These are phyloP conservation scores for Xanthia togata DNA, from an alignment of 2,888 invertebrate species.

Conservation along the genomic window DNA sequence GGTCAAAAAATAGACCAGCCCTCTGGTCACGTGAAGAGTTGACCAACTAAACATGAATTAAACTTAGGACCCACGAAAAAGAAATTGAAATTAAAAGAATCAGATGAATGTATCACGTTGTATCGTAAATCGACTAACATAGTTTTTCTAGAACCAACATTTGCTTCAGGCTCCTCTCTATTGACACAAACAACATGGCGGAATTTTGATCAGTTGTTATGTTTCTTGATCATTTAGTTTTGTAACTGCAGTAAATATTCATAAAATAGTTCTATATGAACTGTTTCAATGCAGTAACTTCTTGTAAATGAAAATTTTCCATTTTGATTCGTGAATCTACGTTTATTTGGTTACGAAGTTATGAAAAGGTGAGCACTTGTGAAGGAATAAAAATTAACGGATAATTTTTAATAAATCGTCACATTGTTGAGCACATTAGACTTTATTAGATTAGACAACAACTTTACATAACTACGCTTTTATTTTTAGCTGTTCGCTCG, in stretches of 20 bases:
- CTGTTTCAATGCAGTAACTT: constrained; percentile 30
- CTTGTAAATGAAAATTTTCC: constrained; percentile 29
- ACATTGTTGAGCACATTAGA: constrained; percentile 75
- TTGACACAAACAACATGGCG: constrained; percentile 87
- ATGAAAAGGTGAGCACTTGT: constrained; percentile 65
- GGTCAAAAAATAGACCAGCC: too few species aligned
- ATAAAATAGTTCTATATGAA: constrained; percentile 52
- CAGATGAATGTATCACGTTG: too few species aligned
- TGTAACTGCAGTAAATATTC: constrained; percentile 46
- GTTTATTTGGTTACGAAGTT: constrained; percentile 43
- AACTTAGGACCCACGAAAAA: neutral
- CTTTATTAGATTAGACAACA: constrained; percentile 76
- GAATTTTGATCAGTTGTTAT: constrained; percentile 80
- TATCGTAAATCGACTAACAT: constrained; percentile 49
- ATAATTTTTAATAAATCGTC: constrained; percentile 76
- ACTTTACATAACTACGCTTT: constrained; percentile 47
- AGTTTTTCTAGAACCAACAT: constrained; percentile 24
- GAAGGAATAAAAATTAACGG: constrained; percentile 68
- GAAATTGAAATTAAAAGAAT: neutral
- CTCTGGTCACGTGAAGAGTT: too few species aligned
- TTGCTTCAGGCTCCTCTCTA: constrained; percentile 43
- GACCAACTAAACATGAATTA: neutral
- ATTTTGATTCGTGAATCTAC: constrained; percentile 29
- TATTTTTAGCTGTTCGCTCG: constrained; percentile 47
- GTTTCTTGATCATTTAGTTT: constrained; percentile 66